phyloP scores from a whole-genome alignment of 37 sponge, comb jelly and placozoan species.

The Cliona cf. orientalis region DNA sequence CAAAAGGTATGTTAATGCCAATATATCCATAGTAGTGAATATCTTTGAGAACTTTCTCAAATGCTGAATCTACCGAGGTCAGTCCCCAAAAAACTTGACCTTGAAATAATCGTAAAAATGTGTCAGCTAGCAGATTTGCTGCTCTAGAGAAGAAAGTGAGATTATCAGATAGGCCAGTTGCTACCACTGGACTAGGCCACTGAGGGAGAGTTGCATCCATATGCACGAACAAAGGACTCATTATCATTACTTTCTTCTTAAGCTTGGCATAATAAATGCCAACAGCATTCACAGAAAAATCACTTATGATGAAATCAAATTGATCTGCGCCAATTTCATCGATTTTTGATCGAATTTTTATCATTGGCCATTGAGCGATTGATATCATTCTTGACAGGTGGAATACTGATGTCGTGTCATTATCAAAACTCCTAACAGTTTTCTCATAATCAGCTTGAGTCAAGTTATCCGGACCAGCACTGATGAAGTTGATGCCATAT shows the following conservation, averaged over 20 bases:
- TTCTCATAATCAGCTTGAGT: background rate
- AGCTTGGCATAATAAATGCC: background rate
- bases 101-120: background rate
- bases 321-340: background rate
- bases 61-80: background rate
- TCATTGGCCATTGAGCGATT: background rate
- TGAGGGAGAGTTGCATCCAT: background rate
- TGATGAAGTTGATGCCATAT: background rate
- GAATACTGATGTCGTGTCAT: background rate
- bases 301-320: slow-evolving; percentile 14
- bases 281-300: background rate
- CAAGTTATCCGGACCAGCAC: slow-evolving; percentile 8
- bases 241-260: background rate
- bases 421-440: no score
- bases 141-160: background rate
- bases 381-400: background rate
- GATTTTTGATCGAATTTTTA: background rate
- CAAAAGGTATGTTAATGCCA: background rate
- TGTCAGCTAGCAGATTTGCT: background rate
- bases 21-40: background rate
- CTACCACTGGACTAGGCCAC: background rate
- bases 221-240: background rate
- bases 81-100: background rate
- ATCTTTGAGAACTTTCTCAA: background rate
- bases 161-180: background rate